These are phyloP conservation scores for Hesperia comma DNA, from an alignment of 2,888 invertebrate genomes.

Conservation along the genomic window DNA sequence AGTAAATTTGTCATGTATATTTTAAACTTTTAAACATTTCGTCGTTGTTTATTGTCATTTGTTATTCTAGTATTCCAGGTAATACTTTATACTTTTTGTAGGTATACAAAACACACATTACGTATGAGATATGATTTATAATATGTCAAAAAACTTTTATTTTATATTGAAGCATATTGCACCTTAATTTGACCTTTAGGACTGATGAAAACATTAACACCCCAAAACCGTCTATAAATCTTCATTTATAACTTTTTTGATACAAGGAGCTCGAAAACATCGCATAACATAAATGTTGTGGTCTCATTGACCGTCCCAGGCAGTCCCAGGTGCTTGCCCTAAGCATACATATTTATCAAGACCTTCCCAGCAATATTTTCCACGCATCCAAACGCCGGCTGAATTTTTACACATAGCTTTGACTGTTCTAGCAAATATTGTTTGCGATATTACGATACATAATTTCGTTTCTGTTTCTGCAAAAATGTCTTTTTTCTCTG, in stretches of 20 bases:
- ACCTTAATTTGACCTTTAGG: too few relatives aligned
- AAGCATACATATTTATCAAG: slow-evolving; percentile 35
- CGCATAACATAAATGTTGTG: slow-evolving; percentile 5
- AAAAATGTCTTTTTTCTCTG: neutral
- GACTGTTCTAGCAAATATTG: slow-evolving; percentile 5
- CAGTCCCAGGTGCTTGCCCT: slow-evolving; percentile 22
- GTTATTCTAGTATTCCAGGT: too few relatives aligned
- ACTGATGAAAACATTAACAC: neutral
- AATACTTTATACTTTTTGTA: too few relatives aligned
- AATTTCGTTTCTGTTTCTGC: neutral
- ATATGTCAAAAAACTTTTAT: too few relatives aligned
- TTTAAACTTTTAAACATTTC: too few relatives aligned
- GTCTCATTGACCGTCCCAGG: slow-evolving; percentile 15
- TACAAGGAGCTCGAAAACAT: neutral
- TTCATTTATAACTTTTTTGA: neutral
- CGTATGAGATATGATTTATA: too few relatives aligned
- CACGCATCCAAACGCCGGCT: slow-evolving; percentile 21
- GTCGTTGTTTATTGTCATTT: too few relatives aligned
- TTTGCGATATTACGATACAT: neutral
- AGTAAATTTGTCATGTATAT: too few relatives aligned
- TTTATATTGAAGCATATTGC: too few relatives aligned
- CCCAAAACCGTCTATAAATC: neutral
- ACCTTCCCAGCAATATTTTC: slow-evolving; percentile 27
- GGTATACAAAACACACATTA: too few relatives aligned
- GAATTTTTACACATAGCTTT: slow-evolving; percentile 32